Conservation (phyloP, 1,140 invertebrate genomes). For the Nautilus pompilius region DNA sequence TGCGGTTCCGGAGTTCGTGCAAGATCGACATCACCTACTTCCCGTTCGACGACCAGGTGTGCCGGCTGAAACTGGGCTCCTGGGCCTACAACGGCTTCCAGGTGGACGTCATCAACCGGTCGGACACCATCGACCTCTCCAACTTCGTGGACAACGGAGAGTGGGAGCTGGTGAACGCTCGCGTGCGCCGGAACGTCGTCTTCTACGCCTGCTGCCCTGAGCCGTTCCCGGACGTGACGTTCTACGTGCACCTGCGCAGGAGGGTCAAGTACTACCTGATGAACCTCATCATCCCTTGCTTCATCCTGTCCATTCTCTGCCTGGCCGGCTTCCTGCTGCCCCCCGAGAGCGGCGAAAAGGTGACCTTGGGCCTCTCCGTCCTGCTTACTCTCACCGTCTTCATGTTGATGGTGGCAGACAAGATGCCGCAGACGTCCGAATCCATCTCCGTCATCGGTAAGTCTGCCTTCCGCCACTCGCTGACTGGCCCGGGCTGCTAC, state of each 20-base stretch:
- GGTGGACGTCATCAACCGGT: conserved; percentile 65
- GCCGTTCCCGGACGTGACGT: conserved; percentile 54
- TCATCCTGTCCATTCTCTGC: conserved; percentile 61
- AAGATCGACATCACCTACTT: conserved; percentile 99
- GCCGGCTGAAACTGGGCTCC: conserved; percentile 75
- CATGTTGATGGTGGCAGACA: conserved; percentile 63
- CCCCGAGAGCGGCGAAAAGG: conserved; percentile 64
- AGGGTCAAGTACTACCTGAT: conserved; percentile 58
- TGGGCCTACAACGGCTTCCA: conserved; percentile 70
- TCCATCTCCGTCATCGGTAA: conserved; percentile 63
- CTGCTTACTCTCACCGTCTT: conserved; percentile 63
- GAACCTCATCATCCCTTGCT: conserved; percentile 63
- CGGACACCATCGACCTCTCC: conserved; percentile 60
- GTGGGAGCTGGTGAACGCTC: conserved; percentile 37
- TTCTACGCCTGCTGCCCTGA: conserved; percentile 67
- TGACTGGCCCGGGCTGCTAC: too few relatives aligned
- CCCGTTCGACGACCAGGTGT: conserved; percentile 94
- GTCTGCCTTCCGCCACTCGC: too few relatives aligned
- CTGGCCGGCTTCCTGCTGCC: conserved; percentile 63
- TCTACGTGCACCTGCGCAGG: conserved; percentile 53
- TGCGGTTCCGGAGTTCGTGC: conserved; percentile 56
- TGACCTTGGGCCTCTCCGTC: conserved; percentile 63
- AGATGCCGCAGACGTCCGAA: conserved; percentile 63
- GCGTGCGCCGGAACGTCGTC: conserved; percentile 63
- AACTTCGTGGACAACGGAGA: conserved; percentile 46